Evolutionary conservation across 2,888 invertebrate genomes (phyloP).

Genomic region (Limnephilus auricula): DNA sequence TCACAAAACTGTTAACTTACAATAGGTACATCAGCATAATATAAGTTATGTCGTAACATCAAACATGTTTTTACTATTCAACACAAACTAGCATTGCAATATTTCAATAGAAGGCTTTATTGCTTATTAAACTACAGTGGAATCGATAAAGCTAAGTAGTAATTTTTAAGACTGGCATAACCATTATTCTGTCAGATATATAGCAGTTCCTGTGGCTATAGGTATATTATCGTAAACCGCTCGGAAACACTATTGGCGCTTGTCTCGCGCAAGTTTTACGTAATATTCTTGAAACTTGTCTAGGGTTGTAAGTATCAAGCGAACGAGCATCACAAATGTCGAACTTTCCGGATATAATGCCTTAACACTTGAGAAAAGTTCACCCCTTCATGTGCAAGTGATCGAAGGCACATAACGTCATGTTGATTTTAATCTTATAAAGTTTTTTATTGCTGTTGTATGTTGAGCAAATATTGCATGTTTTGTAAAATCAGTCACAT

Average conservation of each 20-base stretch:
- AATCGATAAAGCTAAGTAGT: background rate
- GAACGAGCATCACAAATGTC: constrained; percentile 41
- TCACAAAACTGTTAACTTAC: background rate
- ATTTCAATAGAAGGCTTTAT: background rate
- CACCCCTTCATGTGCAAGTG: background rate
- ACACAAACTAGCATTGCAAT: background rate
- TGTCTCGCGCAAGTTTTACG: constrained; percentile 9
- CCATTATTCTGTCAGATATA: background rate
- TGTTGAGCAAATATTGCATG: background rate
- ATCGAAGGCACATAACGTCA: background rate
- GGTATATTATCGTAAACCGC: background rate
- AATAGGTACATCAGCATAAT: background rate
- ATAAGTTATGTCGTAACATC: background rate
- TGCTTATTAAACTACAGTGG: background rate
- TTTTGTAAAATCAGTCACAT: background rate
- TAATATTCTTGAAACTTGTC: constrained; percentile 47
- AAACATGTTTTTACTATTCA: background rate
- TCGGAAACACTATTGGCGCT: background rate
- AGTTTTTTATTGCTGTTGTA: background rate
- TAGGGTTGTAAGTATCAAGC: constrained; percentile 38
- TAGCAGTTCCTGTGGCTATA: background rate
- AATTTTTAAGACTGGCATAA: background rate
- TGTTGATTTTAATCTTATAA: background rate
- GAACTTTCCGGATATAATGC: constrained; percentile 34
- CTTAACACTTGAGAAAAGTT: constrained; percentile 42